Evolutionary conservation across 2,888 invertebrate species (phyloP), one percentile per base, ranked within the genome.

Genomic region (Drosophila anceps): DNA sequence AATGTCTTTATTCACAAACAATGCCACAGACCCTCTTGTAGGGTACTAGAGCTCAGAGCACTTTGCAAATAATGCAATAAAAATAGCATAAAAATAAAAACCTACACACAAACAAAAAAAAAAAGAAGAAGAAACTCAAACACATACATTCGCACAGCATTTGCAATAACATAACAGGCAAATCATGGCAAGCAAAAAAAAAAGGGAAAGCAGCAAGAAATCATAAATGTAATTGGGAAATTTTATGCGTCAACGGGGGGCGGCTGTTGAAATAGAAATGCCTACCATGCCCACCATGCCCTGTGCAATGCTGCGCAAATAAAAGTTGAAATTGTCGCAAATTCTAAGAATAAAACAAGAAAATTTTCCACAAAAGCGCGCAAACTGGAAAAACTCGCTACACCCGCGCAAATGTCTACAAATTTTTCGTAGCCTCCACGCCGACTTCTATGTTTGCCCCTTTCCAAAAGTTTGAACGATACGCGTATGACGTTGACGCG

Each of bases 211-310:
- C 64, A 77, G 76, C 86, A 88, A 90, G 89, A 90, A 88, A 87
- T 87, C 86, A 87, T 90, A 87, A 87, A 87, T 88, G 90, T 87
- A 87, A 87, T 87, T 90, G 86, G 68, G 70, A 76, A 76, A 88
- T 88, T 87, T 90, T 86, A 90, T 88, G 80, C 68, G 71, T 65
- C 74, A 62, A 66, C 43, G 51, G 29, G 41, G 58, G n/a, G n/a
- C 48, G 48, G 31, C 18, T 20, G 31, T 2, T 31, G 46, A 65
- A 79, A 69, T 46, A 57, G 43, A 63, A 69, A 73, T 58, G 60
- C 58, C 73, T 46, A n/a, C 72, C 50, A 44, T 10, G 48, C 20
- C 31, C 35, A 8, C 18, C n/a, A 15, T 0, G 35, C 35, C 10
- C 41, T 31, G 18, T 9, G 41, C 33, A 44, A 57, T 73, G 60